Percentiles rank a stretch among this genome's conserved stretches.
Conservation (phyloP, 2,888 invertebrate genomes). For the Rhagonycha fulva region DNA sequence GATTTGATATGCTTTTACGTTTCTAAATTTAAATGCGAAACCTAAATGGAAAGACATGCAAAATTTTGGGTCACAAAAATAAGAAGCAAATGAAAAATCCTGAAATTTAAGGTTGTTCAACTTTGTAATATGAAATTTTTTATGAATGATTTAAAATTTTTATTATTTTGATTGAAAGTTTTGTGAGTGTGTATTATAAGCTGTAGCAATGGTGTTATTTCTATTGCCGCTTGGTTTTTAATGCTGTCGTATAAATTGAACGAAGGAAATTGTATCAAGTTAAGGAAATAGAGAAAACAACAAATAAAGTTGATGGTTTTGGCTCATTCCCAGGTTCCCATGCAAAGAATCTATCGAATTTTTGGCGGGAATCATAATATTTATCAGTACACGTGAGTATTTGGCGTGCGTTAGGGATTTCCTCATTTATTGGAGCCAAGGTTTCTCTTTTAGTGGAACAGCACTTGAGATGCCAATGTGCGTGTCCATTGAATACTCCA, state of each 20-base stretch:
- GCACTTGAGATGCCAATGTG: slow-evolving; percentile 43
- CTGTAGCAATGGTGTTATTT: not conserved
- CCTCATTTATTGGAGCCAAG: slow-evolving; percentile 45
- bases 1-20: not conserved
- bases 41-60: not conserved
- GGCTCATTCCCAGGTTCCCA: slow-evolving; percentile 32
- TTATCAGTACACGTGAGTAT: slow-evolving; percentile 42
- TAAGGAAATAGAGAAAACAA: slow-evolving; percentile 12
- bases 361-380: slow-evolving; percentile 43
- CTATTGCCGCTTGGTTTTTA: not conserved
- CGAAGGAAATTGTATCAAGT: slow-evolving; percentile 2
- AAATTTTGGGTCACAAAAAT: not conserved
- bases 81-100: not conserved
- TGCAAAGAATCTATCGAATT: slow-evolving; percentile 29
- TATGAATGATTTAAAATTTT: not conserved
- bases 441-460: slow-evolving; percentile 40
- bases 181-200: not conserved
- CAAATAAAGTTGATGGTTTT: slow-evolving; percentile 26
- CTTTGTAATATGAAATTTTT: not conserved
- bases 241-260: not conserved
- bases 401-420: slow-evolving; percentile 46
- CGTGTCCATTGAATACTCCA: slow-evolving; percentile 48
- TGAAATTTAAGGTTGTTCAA: not conserved
- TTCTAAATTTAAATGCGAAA: not conserved
- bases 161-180: not conserved